A percentile compares a stretch with the other conserved stretches of the same genome.
Evolutionary conservation across 2,888 invertebrate species (phyloP).

Genomic region (Xestia rhomboidea): DNA sequence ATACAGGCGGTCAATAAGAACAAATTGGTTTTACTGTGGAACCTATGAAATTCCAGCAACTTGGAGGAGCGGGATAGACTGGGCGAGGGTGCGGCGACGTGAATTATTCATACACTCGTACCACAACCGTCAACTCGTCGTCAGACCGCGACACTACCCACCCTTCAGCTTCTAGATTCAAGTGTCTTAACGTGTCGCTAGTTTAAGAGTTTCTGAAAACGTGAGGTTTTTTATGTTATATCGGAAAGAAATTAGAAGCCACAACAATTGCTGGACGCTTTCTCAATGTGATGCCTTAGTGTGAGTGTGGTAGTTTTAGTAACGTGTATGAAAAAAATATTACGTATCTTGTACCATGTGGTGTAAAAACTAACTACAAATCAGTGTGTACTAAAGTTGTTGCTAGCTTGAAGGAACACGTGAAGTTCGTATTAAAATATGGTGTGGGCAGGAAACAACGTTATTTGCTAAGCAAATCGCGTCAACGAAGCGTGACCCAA

Average conservation of each 20-base stretch:
- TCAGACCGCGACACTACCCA: conserved; percentile 74
- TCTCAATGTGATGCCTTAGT: neutral
- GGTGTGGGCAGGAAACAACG: conserved; percentile 75
- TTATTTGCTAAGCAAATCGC: conserved; percentile 84
- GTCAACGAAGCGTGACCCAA: conserved; percentile 81
- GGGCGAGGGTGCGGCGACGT: conserved; percentile 77
- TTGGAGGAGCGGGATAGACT: conserved; percentile 66
- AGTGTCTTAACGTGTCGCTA: conserved; percentile 25
- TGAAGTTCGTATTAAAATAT: conserved; percentile 64
- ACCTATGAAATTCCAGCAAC: conserved; percentile 29
- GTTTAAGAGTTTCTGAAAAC: conserved; percentile 18
- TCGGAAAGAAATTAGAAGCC: neutral
- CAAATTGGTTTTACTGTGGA: conserved; percentile 22
- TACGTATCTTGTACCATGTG: neutral
- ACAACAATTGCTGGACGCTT: neutral
- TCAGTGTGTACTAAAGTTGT: conserved; percentile 47
- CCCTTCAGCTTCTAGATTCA: conserved; percentile 53
- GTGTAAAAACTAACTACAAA: conserved; percentile 34
- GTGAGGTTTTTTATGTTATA: neutral
- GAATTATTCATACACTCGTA: conserved; percentile 85
- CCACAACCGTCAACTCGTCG: conserved; percentile 78
- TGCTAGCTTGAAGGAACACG: conserved; percentile 60
- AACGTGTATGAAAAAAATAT: neutral
- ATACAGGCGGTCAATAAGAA: conserved; percentile 21
- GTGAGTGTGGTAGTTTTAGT: neutral